Conservation (phyloP, 2,113 vertebrate genomes). For the Danio rerio region GRCz12tu NC_133190.1:4338501-4339000, state of each 20-base stretch:
- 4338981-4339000: too few relatives aligned
- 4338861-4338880: slow-evolving; percentile 8
- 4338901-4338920: background rate
- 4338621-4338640: background rate
- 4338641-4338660: background rate
- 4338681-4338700: too few relatives aligned
- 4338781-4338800: background rate
- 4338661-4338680: background rate
- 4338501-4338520: too few relatives aligned
- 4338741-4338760: background rate
- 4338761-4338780: background rate
- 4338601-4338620: too few relatives aligned
- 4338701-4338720: background rate
- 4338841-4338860: background rate
- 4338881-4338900: too few relatives aligned
- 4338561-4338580: too few relatives aligned
- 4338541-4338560: too few relatives aligned
- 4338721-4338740: background rate
- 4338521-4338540: too few relatives aligned
- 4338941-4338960: too few relatives aligned
- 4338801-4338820: slow-evolving; percentile 43
- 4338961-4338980: too few relatives aligned
- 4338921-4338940: too few relatives aligned
- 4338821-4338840: slow-evolving; percentile 26
- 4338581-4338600: too few relatives aligned